Evolutionary conservation across 2,888 invertebrate genomes (phyloP).

Genomic region (Phortica okadai): DNA sequence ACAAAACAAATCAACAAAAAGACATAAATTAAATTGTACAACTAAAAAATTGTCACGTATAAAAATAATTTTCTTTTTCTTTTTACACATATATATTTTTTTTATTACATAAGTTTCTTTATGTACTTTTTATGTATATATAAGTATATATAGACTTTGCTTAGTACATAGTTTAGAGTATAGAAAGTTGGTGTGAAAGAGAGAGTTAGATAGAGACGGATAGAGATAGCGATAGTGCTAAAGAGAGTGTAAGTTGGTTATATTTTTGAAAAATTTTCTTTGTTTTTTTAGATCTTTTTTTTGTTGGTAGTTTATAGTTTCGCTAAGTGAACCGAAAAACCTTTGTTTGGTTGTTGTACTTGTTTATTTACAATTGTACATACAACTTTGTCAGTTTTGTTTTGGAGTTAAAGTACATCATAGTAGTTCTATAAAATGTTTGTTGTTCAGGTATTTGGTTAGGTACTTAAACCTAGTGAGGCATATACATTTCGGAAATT

Average conservation of each 20-base stretch:
- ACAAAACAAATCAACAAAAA: conserved; percentile 54
- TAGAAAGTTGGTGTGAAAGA: neutral
- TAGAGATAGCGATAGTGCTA: neutral
- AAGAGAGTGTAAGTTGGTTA: conserved; percentile 13
- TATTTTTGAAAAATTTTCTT: neutral
- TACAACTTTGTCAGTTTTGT: neutral
- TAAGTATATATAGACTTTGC: neutral
- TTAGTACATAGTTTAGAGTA: neutral
- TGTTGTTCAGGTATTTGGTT: conserved; percentile 14
- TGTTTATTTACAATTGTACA: neutral
- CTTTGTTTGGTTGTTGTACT: neutral
- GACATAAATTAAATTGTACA: conserved; percentile 25
- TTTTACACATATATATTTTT: conserved; percentile 42
- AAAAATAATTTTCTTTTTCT: conserved; percentile 65
- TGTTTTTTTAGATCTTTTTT: neutral
- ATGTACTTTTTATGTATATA: conserved; percentile 6
- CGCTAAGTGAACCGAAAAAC: no score
- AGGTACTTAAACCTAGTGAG: conserved; percentile 63
- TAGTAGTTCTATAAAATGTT: conserved; percentile 2
- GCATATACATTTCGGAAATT: conserved; percentile 25
- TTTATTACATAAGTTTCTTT: conserved; percentile 26
- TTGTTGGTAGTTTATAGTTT: neutral
- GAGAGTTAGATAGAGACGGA: neutral
- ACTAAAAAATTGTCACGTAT: conserved; percentile 54
- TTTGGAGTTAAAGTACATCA: neutral